Evolutionary conservation across 2,113 vertebrate genomes (phyloP), one percentile per base, ranked within the genome.

Genomic region (Saguinus midas): DNA sequence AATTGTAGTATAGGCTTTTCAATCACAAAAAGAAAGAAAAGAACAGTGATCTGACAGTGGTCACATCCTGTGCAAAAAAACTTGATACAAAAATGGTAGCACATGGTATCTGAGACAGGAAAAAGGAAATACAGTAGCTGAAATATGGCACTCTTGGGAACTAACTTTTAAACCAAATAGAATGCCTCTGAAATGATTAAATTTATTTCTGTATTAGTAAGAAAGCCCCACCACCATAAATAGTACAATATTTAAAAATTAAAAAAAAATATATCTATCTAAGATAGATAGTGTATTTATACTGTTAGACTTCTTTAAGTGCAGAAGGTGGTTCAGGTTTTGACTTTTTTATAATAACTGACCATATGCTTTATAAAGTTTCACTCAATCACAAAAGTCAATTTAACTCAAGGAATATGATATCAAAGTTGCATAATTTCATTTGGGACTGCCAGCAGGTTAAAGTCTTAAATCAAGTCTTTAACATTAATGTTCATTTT

Each of bases 401-500:
- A 98, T 97, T 98, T 98, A 95, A 97, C 96, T 95, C 97, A 98
- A 97, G 97, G 95, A 98, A 97, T 98, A 94, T 45, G 95, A 98
- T 98, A 98, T 98, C 98, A 98, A 99, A 98, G 98, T 99, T 99
- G 98, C 99, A 99, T 99, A 99, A 99, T 98, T 98, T 98, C 94
- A 86, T 97, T 98, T 98, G 92, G 98, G 98, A 98, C 98, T 98
- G 92, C 98, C 98, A 97, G 95, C 95, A 98, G 96, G 94, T 98
- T 98, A 98, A 98, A 98, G 98, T 97, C 94, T 97, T 90, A 94
- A 98, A 98, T 97, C 97, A 98, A 97, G 97, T 98, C 98, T 98
- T 98, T 97, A 98, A 98, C 96, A 88, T 45, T 80, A 98, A 96
- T 3, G 96, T 98, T 98, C 98, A 48, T 96, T 95, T 91, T 97